phyloP scores from a whole-genome alignment of 1,140 invertebrate species.

The Lepeophtheirus salmonis region DNA sequence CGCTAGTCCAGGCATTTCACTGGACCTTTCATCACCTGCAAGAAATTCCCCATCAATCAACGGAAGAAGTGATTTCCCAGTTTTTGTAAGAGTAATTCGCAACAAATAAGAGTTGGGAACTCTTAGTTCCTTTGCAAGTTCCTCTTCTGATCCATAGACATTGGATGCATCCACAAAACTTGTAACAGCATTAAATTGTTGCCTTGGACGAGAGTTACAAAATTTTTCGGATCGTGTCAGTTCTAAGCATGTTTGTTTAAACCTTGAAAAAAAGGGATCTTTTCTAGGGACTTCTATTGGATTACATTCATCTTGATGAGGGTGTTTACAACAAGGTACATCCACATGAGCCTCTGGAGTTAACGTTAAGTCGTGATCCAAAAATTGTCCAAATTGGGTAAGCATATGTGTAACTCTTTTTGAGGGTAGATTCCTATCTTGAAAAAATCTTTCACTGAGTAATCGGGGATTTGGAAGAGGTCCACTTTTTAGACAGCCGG shows the following conservation, averaged over 20 bases:
- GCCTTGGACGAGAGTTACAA: conserved; percentile 28
- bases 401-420: conserved; percentile 39
- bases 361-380: conserved; percentile 26
- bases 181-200: conserved; percentile 62
- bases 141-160: conserved; percentile 49
- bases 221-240: neutral
- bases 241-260: conserved; percentile 28
- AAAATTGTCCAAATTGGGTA: conserved; percentile 34
- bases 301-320: conserved; percentile 73
- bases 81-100: neutral
- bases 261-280: conserved; percentile 74
- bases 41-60: conserved; percentile 24
- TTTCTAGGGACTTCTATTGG: conserved; percentile 70
- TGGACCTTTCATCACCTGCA: conserved; percentile 33
- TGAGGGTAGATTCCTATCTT: conserved; percentile 12
- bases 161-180: conserved; percentile 79
- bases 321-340: conserved; percentile 50
- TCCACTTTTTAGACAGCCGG: neutral
- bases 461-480: neutral
- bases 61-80: neutral
- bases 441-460: neutral
- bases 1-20: conserved; percentile 37
- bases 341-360: conserved; percentile 39
- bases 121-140: conserved; percentile 23
- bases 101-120: neutral